These are phyloP conservation scores for Scomber japonicus DNA, from an alignment of 2,113 vertebrate species.

Conservation along the genomic window DNA sequence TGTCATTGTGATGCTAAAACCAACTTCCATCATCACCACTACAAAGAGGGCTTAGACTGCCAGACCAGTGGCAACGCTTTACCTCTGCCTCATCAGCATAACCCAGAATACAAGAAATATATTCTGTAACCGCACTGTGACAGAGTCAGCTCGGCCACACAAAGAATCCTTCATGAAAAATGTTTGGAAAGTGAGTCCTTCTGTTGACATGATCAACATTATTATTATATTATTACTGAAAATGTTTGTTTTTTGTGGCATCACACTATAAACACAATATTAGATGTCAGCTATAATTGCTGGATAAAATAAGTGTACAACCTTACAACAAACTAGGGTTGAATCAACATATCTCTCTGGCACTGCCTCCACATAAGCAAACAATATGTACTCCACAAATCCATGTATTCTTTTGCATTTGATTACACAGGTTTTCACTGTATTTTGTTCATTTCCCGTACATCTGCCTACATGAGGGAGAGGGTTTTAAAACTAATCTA, in stretches of 20 bases:
- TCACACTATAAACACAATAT: background rate
- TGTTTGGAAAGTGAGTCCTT: background rate
- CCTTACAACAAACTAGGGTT: background rate
- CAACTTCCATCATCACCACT: slow-evolving; percentile 47
- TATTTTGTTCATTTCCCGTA: background rate
- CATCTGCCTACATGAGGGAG: background rate
- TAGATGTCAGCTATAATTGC: background rate
- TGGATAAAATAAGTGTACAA: background rate
- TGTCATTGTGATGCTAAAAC: slow-evolving; percentile 34
- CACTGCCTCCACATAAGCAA: background rate
- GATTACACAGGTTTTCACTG: background rate
- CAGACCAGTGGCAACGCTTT: slow-evolving; percentile 40
- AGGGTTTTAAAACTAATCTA: too few relatives aligned
- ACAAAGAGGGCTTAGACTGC: slow-evolving; percentile 59
- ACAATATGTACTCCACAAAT: background rate
- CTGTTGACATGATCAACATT: background rate
- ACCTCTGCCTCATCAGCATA: slow-evolving; percentile 34
- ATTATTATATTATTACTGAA: background rate
- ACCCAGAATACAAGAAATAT: slow-evolving; percentile 10
- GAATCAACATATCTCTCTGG: background rate
- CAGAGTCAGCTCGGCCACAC: background rate
- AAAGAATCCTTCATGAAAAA: slow-evolving; percentile 4
- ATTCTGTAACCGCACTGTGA: slow-evolving; percentile 21
- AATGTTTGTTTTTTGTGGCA: background rate
- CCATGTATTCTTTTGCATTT: background rate